phyloP scores from a whole-genome alignment of 2,113 vertebrate genomes.

The Rhabdomys dilectus region DNA sequence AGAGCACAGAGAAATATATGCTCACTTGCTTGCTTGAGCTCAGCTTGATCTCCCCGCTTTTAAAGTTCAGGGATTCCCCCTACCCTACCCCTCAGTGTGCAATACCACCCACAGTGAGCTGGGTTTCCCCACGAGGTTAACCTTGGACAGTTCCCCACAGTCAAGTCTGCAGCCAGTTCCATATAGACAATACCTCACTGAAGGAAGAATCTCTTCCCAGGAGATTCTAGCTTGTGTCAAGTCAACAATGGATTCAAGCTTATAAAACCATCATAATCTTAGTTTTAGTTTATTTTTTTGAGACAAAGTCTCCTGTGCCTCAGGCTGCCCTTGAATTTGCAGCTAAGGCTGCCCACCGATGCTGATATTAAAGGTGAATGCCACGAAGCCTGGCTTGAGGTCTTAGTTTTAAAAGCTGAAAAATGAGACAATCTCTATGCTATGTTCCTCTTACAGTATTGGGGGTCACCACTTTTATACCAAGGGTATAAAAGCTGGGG shows the following conservation, averaged over 20 bases:
- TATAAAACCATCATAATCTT: neutral
- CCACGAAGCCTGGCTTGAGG: neutral
- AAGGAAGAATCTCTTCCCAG: neutral
- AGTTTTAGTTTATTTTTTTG: neutral
- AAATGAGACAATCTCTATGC: neutral
- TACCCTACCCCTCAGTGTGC: neutral
- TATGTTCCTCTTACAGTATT: neutral
- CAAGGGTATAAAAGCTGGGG: neutral
- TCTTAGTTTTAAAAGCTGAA: conserved; percentile 10
- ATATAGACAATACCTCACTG: neutral
- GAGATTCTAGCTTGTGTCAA: neutral
- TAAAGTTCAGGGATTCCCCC: neutral
- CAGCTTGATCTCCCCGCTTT: neutral
- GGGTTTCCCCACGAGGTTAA: neutral
- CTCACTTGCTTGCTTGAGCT: neutral
- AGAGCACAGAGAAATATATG: neutral
- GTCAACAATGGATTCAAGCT: neutral
- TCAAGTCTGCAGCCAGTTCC: neutral
- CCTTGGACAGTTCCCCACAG: neutral
- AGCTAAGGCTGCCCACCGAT: neutral
- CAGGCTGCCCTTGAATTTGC: neutral
- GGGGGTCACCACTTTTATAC: too few species aligned
- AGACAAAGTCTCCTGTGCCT: neutral
- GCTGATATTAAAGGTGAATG: neutral
- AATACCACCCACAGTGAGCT: neutral